phyloP scores from a whole-genome alignment of 2,113 vertebrate genomes.

The Gobiocypris rarus region DNA sequence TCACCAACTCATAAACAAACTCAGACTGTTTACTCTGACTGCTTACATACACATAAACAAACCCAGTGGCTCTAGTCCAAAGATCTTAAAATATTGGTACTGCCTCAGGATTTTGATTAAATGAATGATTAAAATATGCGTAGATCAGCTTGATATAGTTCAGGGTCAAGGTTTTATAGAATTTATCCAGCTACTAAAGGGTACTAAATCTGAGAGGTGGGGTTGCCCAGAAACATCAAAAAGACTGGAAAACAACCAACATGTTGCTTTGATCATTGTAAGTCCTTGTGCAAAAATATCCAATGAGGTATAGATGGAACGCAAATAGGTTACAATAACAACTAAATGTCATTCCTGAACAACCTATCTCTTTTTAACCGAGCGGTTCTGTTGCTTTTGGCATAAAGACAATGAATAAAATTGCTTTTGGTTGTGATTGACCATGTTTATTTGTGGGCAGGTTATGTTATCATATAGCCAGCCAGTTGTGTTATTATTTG shows the following conservation, averaged over 20 bases:
- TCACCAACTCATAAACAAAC: slow-evolving; percentile 50
- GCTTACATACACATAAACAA: slow-evolving; percentile 32
- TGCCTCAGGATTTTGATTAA: slow-evolving; percentile 15
- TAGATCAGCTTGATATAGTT: slow-evolving; percentile 31
- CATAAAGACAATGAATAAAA: background rate
- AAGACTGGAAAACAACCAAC: background rate
- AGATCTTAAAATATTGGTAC: slow-evolving; percentile 15
- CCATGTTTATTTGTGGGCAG: background rate
- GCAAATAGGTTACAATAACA: too few species aligned
- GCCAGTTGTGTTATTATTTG: background rate
- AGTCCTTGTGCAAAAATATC: background rate
- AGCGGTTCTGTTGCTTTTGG: background rate
- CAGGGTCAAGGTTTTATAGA: background rate
- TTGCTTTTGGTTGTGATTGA: background rate
- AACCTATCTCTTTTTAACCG: background rate
- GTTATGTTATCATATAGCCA: background rate
- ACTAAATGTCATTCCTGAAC: background rate
- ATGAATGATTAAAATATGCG: slow-evolving; percentile 7
- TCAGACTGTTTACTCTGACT: slow-evolving; percentile 44
- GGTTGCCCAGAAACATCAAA: background rate
- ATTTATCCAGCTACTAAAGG: background rate
- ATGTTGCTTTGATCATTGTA: background rate
- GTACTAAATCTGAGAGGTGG: background rate
- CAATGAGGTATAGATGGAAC: background rate
- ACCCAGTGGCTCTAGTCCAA: slow-evolving; percentile 5